Base-by-base conservation (phyloP, 2,888 invertebrate species). In the Parochlus steinenii region DNA sequence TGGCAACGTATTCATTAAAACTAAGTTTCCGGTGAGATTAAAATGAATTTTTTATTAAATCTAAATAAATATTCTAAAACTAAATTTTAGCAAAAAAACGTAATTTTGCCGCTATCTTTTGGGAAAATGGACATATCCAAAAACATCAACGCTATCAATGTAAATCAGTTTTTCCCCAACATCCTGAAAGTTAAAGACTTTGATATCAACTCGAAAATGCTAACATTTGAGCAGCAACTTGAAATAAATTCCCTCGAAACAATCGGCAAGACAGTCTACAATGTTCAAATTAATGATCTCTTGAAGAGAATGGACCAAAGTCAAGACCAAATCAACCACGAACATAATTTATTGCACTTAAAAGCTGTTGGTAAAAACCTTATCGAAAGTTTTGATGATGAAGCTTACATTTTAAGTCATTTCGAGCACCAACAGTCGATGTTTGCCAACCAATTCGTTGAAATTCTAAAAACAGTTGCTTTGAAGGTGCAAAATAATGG, bases 361-460 rank as follows among this genome's bases (percentile, higher is more conserved):
- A 12, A 26, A 15, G 12, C 8, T 12, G 24, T 30, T 10, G 18
- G 30, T 7, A 24, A 36, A 18, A 14, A 28, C 14, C 17, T 36
- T 3, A 36, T 29, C 11, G 14, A 7, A 15, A 24, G 36, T 15
- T 16, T 30, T 10, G 24, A 18, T 18, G 36, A 36, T 6, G 15
- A 5, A 17, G 36, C 19, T 1, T 17, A 24, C 14, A 30, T 30
- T 14, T 30, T 36, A 14, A 36, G 23, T 36, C 36, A 36, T 12
- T 36, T 36, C 30, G 36, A 36, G 18, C 22, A 30, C 19, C 24
- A 24, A 18, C 36, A 36, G 12, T 24, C 36, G 6, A 14, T 36
- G 6, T n/a, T n/a, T n/a, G n/a, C n/a, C n/a, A n/a, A n/a, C n/a
- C 8, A 17, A 11, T 23, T 29, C 7, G 18, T 10, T 10, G 12